Evolutionary conservation across 2,888 invertebrate genomes (phyloP), one percentile per base, ranked within the genome.

Genomic region (Acleris laterana): DNA sequence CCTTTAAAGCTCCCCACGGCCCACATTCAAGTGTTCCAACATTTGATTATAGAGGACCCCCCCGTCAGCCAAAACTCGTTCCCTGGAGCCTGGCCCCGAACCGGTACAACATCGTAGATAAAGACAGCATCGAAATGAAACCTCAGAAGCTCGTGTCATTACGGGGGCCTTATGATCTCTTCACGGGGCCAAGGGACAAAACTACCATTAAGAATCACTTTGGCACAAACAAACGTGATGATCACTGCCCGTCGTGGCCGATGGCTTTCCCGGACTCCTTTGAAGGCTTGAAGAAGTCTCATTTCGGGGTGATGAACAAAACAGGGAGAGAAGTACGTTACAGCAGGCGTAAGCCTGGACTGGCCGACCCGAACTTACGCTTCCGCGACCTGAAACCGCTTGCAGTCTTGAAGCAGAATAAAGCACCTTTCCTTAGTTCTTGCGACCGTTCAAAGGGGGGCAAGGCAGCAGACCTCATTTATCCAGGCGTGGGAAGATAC

Each of bases 171-270:
- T 93, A 92, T 68, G 88, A 91, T 57, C 74, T 92, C 1, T 92
- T 90, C 70, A 93, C 94, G 0, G 94, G 94, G 0, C 84, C 84
- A 38, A 82, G 94, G 55, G 93, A 94, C 70, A 83, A 72, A 1
- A 85, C 80, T 4, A 89, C 93, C 0, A 93, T 94, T 16, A 94
- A 93, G 75, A 94, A 94, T 73, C 89, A 94, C 77, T 94, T 94
- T 65, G 86, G 83, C 16, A 87, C 82, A 7, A 77, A 82, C 22
- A 80, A 70, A 71, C 80, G 80, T 52, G 3, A 80, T 52, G 3
- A 84, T 89, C 1, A 76, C 85, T 2, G 84, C 90, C 25, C 25
- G 6, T 25, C 25, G 0, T 93, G 92, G 92, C 92, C 92, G 0
- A 53, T 86, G 7, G 82, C 82, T 0, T 69, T 89, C 1, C 83